Percentiles rank a stretch among this genome's conserved stretches.
phyloP scores from a whole-genome alignment of 2,113 vertebrate genomes.

The Grus americana region DNA sequence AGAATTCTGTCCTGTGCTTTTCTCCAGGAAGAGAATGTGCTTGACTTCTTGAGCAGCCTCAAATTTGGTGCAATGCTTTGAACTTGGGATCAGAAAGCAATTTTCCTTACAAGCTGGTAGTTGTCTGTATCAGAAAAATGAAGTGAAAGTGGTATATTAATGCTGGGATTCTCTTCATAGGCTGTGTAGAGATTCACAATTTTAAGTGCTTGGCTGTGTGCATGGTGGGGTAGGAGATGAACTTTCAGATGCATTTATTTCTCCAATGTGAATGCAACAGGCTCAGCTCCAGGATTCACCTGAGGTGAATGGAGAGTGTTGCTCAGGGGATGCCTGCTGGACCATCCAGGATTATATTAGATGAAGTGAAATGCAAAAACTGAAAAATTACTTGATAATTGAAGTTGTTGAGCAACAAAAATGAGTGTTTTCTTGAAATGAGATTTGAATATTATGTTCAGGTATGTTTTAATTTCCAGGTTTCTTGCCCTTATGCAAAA shows the following conservation, averaged over 20 bases:
- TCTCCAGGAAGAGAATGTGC: background rate
- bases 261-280: background rate
- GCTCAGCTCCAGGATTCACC: background rate
- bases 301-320: background rate
- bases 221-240: background rate
- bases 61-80: accelerated
- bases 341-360: background rate
- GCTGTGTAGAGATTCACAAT: background rate
- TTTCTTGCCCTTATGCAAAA: background rate
- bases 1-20: background rate
- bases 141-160: background rate
- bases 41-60: background rate
- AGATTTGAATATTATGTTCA: background rate
- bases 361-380: background rate
- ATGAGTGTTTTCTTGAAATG: background rate
- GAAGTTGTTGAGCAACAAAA: background rate
- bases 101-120: background rate
- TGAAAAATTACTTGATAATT: background rate
- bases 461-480: background rate
- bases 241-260: background rate
- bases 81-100: background rate
- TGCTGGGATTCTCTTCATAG: background rate
- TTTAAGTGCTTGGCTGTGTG: background rate
- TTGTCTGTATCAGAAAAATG: background rate
- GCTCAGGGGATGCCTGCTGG: background rate